Percentiles rank a stretch among this genome's conserved stretches.
Conservation (phyloP, 2,888 invertebrate genomes). For the Pandemis corylana region DNA sequence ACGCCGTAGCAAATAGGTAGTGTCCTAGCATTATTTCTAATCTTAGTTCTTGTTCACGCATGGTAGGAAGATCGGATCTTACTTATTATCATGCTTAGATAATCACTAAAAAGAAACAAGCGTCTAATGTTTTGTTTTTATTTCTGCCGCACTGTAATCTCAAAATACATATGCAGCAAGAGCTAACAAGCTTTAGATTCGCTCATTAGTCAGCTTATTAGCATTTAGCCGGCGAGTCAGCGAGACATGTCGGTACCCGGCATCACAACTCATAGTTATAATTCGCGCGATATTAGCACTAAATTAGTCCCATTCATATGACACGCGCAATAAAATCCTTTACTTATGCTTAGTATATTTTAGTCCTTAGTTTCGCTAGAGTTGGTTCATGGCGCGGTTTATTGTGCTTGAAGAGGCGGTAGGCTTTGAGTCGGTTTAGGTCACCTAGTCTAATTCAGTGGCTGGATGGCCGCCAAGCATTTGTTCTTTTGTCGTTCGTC, state of each 20-base stretch:
- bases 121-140: neutral
- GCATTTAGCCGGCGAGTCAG: slow-evolving; percentile 35
- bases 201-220: slow-evolving; percentile 40
- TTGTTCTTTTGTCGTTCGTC: slow-evolving; percentile 76
- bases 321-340: slow-evolving; percentile 41
- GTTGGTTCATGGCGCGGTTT: slow-evolving; percentile 35
- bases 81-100: neutral
- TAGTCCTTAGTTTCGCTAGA: slow-evolving; percentile 20
- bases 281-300: slow-evolving; percentile 30
- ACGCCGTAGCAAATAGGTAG: slow-evolving; percentile 11
- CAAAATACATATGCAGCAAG: slow-evolving; percentile 16
- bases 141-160: neutral
- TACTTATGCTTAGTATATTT: slow-evolving; percentile 36
- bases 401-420: slow-evolving; percentile 47
- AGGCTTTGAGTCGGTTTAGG: slow-evolving; percentile 52
- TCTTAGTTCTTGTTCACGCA: slow-evolving; percentile 3
- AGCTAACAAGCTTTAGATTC: slow-evolving; percentile 25
- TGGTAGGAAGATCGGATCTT: neutral
- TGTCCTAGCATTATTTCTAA: neutral
- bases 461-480: slow-evolving; percentile 79
- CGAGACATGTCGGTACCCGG: slow-evolving; percentile 25
- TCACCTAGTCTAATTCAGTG: slow-evolving; percentile 73
- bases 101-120: neutral
- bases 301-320: slow-evolving; percentile 36
- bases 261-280: slow-evolving; percentile 24